phyloP scores from a whole-genome alignment of 2,888 invertebrate species.

The Teinopalpus imperialis region DNA sequence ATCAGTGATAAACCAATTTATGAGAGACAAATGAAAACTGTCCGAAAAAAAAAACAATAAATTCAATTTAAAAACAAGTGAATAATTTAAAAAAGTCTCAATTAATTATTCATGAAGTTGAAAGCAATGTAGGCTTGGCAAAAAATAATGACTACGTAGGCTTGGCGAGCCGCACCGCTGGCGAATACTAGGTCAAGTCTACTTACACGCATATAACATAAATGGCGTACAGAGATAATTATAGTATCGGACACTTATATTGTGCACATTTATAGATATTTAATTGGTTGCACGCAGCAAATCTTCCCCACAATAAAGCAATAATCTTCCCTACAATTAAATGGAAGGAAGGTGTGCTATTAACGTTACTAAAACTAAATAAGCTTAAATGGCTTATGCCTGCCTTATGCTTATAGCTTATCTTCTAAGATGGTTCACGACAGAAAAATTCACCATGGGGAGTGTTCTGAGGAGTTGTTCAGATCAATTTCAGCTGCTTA shows the following conservation, averaged over 20 bases:
- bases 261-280: slow-evolving; percentile 12
- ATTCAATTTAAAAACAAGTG: slow-evolving; percentile 5
- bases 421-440: no score
- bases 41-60: neutral
- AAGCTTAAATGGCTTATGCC: no score
- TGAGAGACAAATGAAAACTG: no score
- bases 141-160: slow-evolving; percentile 20
- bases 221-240: slow-evolving; percentile 15
- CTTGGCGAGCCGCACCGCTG: slow-evolving; percentile 3
- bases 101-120: slow-evolving; percentile 21
- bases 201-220: slow-evolving; percentile 21
- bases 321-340: no score
- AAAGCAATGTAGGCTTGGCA: slow-evolving; percentile 21
- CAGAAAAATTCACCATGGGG: no score
- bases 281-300: slow-evolving; percentile 8
- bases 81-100: slow-evolving; percentile 1
- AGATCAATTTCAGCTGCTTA: no score
- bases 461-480: no score
- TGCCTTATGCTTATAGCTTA: no score
- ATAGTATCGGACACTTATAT: slow-evolving; percentile 16
- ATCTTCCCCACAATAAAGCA: no score
- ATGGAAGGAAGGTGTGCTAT: no score
- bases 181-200: slow-evolving; percentile 25
- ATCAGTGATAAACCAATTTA: no score
- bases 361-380: no score